Conservation (phyloP, 2,113 vertebrate species). For the Trachemys scripta region DNA sequence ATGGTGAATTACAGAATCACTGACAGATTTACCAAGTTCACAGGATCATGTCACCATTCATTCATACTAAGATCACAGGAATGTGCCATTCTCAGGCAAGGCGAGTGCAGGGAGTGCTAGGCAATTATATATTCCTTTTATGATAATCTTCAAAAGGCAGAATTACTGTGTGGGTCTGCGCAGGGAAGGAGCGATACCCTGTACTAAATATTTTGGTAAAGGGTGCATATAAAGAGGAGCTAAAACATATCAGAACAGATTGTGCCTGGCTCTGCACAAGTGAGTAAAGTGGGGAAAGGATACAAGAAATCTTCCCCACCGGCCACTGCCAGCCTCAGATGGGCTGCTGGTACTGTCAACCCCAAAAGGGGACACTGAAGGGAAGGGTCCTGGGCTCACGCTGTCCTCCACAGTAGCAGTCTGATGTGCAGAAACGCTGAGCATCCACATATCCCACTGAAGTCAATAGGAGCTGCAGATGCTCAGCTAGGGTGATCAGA, state of each 20-base stretch:
- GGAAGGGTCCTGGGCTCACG: background rate
- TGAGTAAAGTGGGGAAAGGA: background rate
- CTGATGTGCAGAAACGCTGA: background rate
- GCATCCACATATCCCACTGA: background rate
- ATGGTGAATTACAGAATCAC: background rate
- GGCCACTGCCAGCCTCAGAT: background rate
- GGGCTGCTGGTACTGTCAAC: background rate
- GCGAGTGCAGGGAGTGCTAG: background rate
- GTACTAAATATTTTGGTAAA: background rate
- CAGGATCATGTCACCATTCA: background rate
- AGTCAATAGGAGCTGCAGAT: background rate
- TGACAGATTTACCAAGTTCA: accelerated
- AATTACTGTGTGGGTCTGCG: background rate
- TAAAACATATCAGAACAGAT: background rate
- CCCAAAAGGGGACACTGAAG: background rate
- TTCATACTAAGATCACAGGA: background rate
- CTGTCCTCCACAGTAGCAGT: background rate
- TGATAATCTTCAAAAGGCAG: background rate
- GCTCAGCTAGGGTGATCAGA: no score
- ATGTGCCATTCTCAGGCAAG: background rate
- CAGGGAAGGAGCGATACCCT: accelerated
- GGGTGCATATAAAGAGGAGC: background rate
- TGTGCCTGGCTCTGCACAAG: background rate
- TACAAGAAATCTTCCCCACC: background rate
- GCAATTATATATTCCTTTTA: accelerated